Evolutionary conservation across 2,888 invertebrate species (phyloP), one percentile per base, ranked within the genome.

Genomic region (Adineta ricciae): DNA sequence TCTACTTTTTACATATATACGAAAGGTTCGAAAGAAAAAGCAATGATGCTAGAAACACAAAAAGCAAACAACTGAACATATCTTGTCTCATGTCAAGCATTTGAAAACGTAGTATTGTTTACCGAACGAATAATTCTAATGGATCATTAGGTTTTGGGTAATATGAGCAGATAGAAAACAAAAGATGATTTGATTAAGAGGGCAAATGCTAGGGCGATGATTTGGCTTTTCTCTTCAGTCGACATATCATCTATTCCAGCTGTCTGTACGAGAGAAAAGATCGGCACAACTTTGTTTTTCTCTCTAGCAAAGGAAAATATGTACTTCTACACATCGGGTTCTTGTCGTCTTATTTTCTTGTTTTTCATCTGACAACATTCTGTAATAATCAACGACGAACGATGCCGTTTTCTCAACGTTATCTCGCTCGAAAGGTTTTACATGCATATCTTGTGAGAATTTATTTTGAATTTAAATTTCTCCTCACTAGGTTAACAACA

Each of bases 1-100:
- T 64, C 64, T 64, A 64, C 64, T 64, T 64, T 64, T 64, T 64
- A 64, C 64, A 64, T 64, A 64, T 64, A 27, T 64, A 64, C 64
- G 64, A 64, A 64, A 64, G 64, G 32, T 64, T 64, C 64, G 32
- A 64, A 64, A 64, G 54, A 64, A 64, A 56, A 64, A 64, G 32
- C 27, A 64, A 64, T 64, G 32, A 27, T 64, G 64, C 27, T 64
- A 64, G 64, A 64, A 64, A 64, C 32, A 64, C 11, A 50, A 50
- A 16, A 9, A 64, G n/a, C n/a, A 36, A 64, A 32, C n/a, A 64
- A 9, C 19, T 32, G 27, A 64, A 64, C 27, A 27, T 64, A 16
- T 64, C 19, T 64, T 46, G 5, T 46, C 46, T 46, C 11, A n/a
- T 46, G 11, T 46, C 11, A 46, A 46, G 5, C 11, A 46, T 46